Base-by-base conservation (phyloP, 2,113 vertebrate genomes). In the Brachirus orientalis region DNA sequence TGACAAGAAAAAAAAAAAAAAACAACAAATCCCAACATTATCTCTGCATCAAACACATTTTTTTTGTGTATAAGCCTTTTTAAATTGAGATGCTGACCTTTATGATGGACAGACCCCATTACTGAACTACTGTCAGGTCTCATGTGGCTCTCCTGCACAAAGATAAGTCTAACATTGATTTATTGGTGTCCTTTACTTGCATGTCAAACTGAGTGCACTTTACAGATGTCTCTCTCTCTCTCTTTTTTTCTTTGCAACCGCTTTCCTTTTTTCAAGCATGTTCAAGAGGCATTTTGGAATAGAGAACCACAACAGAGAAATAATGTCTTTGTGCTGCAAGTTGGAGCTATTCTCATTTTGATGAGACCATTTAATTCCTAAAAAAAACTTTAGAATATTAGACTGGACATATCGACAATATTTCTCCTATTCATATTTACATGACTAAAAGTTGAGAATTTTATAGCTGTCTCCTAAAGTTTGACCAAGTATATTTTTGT, bases 41-140 rank as follows among this genome's bases (percentile, higher is more conserved):
- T 35, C 41, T 35, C 16, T 19, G 1, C 8, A 11, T 43, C 10
- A 1, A 10, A 48, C 11, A 52, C 38, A 37, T 22, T 18, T 20
- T 54, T 40, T 9, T n/a, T n/a, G n/a, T n/a, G n/a, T 3, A 13
- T 4, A 10, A 13, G 7, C 10, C 16, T 2, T 9, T 19, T 57
- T 41, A 33, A 13, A 56, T 44, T 40, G 19, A 57, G 6, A 22
- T 6, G 13, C 8, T 53, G 69, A 58, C 58, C 58, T 63, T 53
- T 22, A 3, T 53, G 41, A 59, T 22, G 19, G 7, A 62, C 48
- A 48, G 14, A 18, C 16, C 56, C 22, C 22, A 7, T 43, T 45
- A 43, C 36, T 45, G 11, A 63, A 45, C 14, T 6, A n/a, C 44
- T 36, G 9, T 5, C 10, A 19, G 6, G 10, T 33, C 37, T 44